Evolutionary conservation across 2,888 invertebrate species (phyloP), one percentile per base, ranked within the genome.

Genomic region (Epinotia demarniana): DNA sequence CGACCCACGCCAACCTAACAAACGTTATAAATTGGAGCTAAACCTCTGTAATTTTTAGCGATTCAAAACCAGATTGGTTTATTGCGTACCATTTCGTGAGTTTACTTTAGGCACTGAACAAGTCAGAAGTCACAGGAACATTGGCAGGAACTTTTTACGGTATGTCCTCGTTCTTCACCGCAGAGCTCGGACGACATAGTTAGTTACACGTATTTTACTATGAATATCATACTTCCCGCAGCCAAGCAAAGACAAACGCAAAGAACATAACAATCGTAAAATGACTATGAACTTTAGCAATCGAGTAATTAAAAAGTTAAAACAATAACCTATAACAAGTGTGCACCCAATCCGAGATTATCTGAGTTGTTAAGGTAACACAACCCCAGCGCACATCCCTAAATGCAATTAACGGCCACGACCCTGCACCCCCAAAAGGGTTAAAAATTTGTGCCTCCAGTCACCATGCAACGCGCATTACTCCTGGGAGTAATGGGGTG

Each of bases 381-480:
- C 62, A 69, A 68, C 77, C 77, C 75, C 27, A 62, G 23, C 75
- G 61, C 73, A 80, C 78, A 77, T 77, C 81, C 77, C 79, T 79
- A 79, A 83, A 66, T 75, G 75, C 75, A 75, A 85, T 86, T 85
- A 80, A 84, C 84, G 85, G 85, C 82, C 84, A 82, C 61, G 57
- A 49, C 55, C 68, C 62, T 69, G 77, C 75, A 69, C 85, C 81
- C 83, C 81, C 79, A 79, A 81, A 79, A 83, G 81, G 85, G 87
- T 85, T 80, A 84, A 86, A 87, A 87, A 89, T 91, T 91, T 88
- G 82, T 86, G 87, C 81, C 84, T 82, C 87, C 84, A 87, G 88
- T 89, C 92, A 92, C 93, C 92, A 90, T 90, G 90, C 90, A 92
- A 92, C 89, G 87, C 82, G 81, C 79, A 82, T 80, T 87, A 88